Conservation (phyloP, 2,113 vertebrate genomes). For the Indicator indicator region DNA sequence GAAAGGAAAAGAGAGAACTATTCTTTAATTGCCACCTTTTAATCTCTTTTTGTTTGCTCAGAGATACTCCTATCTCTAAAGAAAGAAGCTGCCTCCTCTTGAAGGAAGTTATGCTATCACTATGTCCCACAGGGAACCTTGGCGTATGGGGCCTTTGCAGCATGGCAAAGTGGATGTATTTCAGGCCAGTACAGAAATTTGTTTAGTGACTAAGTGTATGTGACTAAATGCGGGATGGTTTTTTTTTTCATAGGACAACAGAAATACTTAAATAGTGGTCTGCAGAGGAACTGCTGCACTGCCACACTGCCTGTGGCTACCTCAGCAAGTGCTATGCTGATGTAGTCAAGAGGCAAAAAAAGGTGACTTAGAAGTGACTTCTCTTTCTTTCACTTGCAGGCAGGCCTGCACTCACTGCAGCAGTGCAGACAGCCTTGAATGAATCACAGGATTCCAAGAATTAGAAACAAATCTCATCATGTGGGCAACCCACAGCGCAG, state of each 20-base stretch:
- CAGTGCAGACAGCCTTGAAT: constrained; percentile 6
- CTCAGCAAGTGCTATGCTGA: background rate
- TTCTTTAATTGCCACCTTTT: background rate
- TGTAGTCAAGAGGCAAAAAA: background rate
- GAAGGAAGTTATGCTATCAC: background rate
- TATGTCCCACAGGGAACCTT: background rate
- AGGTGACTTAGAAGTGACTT: background rate
- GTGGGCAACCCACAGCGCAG: background rate
- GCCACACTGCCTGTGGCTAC: background rate
- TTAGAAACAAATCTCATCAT: background rate
- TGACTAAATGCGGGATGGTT: background rate
- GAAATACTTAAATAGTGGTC: background rate
- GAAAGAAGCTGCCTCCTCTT: background rate
- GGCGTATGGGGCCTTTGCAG: background rate
- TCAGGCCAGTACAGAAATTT: background rate
- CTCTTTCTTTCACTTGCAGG: background rate
- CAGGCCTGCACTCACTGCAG: fast-evolving
- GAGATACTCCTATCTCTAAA: background rate
- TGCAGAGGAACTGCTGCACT: background rate
- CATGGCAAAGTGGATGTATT: background rate
- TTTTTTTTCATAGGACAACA: background rate
- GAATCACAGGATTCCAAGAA: constrained; percentile 37
- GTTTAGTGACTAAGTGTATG: background rate
- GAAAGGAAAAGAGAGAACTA: background rate
- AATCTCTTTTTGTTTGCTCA: background rate